Evolutionary conservation across 2,113 vertebrate species (phyloP).

Genomic region (Urocynchramus pylzowi): DNA sequence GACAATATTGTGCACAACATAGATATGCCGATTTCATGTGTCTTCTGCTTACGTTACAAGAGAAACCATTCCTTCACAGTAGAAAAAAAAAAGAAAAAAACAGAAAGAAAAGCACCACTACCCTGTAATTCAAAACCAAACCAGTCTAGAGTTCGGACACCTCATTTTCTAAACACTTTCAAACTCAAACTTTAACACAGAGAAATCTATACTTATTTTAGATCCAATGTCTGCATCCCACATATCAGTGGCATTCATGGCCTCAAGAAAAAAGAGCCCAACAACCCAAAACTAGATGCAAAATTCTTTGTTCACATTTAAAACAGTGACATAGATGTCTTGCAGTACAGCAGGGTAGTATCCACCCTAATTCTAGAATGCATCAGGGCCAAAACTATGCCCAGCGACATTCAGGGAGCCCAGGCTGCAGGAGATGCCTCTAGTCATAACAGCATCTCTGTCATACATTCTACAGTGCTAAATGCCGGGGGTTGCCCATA

Average conservation of each 20-base stretch:
- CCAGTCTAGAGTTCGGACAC: neutral
- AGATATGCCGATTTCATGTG: neutral
- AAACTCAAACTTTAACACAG: neutral
- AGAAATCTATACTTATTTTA: neutral
- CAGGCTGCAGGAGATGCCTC: neutral
- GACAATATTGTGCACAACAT: neutral
- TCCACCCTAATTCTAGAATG: neutral
- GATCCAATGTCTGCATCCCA: neutral
- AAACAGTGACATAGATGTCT: neutral
- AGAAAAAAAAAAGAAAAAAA: too few species aligned
- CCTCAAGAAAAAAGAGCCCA: neutral
- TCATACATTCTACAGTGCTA: rapidly evolving
- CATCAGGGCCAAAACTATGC: neutral
- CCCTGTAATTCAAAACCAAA: neutral
- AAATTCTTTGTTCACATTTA: neutral
- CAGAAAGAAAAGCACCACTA: neutral
- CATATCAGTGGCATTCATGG: neutral
- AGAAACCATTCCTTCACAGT: neutral
- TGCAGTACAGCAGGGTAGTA: neutral
- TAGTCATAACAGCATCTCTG: neutral
- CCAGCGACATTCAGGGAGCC: neutral
- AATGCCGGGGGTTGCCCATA: neutral
- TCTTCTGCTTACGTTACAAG: neutral
- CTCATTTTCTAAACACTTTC: neutral
- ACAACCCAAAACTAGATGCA: neutral